Evolutionary conservation across 2,888 invertebrate genomes (phyloP).

Genomic region (Latrodectus hesperus): DNA sequence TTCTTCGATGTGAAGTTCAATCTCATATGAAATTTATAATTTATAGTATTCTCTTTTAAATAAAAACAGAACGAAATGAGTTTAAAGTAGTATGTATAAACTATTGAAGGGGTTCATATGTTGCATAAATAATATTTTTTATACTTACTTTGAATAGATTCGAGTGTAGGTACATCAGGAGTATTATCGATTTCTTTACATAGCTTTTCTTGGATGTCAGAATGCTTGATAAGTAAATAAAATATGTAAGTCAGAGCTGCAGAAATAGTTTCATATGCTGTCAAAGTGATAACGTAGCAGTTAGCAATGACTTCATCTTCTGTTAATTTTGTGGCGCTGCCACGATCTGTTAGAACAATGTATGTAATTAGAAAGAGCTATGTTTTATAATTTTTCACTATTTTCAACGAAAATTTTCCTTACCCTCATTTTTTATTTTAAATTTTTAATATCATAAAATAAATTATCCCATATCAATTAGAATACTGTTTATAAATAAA

Average conservation of each 20-base stretch:
- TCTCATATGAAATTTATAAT: no score
- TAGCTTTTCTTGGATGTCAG: conserved; percentile 76
- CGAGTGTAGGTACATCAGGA: not conserved
- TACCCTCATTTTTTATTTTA: no score
- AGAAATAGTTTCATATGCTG: conserved; percentile 77
- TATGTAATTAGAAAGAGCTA: not conserved
- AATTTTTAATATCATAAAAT: no score
- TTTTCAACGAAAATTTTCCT: no score
- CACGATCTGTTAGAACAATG: not conserved
- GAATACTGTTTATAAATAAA: no score
- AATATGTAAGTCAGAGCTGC: conserved; percentile 76
- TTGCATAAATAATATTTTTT: no score
- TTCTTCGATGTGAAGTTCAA: no score
- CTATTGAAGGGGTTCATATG: no score
- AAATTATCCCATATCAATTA: no score
- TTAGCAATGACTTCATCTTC: conserved; percentile 69
- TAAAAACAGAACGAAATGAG: no score
- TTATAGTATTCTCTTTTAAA: no score
- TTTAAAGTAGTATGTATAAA: no score
- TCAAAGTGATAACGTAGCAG: conserved; percentile 65
- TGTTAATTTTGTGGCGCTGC: conserved; percentile 15
- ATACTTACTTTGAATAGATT: conserved; percentile 34
- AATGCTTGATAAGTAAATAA: conserved; percentile 77
- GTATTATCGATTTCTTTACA: conserved; percentile 74
- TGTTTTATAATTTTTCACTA: not conserved